A percentile compares a stretch with the other conserved stretches of the same genome.
phyloP scores from a whole-genome alignment of 2,113 vertebrate species.

The Trinectes maculatus region DNA sequence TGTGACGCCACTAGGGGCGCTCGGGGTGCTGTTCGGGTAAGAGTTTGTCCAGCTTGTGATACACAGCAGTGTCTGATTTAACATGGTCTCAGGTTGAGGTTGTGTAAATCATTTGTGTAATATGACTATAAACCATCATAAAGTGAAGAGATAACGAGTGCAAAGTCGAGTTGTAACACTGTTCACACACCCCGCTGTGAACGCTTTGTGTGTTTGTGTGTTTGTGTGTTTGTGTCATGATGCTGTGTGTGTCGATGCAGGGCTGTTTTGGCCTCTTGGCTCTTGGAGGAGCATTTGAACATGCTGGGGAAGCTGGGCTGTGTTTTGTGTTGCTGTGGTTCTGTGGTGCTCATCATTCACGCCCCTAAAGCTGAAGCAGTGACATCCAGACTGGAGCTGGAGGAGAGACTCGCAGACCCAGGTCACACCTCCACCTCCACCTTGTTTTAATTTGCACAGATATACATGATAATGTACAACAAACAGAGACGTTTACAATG shows the following conservation, averaged over 20 bases:
- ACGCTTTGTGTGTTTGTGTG: background rate
- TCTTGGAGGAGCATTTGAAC: conserved; percentile 92
- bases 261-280: conserved; percentile 91
- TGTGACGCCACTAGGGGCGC: conserved; percentile 93
- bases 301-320: conserved; percentile 94
- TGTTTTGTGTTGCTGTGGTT: conserved; percentile 91
- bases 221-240: background rate
- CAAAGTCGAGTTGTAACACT: background rate
- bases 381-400: conserved; percentile 88
- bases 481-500: background rate
- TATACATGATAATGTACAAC: background rate
- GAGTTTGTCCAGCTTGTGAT: too few species aligned
- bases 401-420: conserved; percentile 92
- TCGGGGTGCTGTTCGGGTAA: conserved; percentile 97
- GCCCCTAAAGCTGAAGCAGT: conserved; percentile 90
- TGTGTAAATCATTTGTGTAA: background rate
- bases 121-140: background rate
- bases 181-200: background rate
- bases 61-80: too few species aligned
- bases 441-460: background rate
- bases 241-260: conserved; percentile 75
- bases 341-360: conserved; percentile 93
- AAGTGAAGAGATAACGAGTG: background rate
- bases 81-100: background rate
- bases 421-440: conserved; percentile 75